Evolutionary conservation across 2,797 vertebrate genomes (phyloP).

Genomic region (Spizella passerina): DNA sequence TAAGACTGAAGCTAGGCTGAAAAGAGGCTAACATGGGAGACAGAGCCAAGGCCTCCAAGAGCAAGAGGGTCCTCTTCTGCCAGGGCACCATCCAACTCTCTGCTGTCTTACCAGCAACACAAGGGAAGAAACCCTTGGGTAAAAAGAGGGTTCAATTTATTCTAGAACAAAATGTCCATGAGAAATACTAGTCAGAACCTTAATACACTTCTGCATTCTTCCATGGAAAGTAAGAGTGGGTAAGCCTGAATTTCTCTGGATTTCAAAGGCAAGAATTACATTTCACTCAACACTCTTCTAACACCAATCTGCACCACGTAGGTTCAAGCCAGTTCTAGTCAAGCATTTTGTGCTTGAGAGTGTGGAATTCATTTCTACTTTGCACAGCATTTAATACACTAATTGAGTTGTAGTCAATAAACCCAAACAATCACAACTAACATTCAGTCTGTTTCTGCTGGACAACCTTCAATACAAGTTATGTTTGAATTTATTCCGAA

Average conservation of each 20-base stretch:
- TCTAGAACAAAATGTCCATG: not conserved
- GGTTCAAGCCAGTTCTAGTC: not conserved
- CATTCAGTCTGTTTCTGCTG: not conserved
- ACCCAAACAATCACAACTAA: not conserved
- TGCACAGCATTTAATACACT: not conserved
- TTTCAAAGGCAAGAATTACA: not conserved
- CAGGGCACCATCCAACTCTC: not conserved
- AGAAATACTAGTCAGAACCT: not conserved
- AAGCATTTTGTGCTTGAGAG: not conserved
- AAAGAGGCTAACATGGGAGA: not conserved
- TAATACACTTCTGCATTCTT: not conserved
- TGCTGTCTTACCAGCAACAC: not conserved
- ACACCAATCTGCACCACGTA: not conserved
- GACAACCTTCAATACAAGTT: not conserved
- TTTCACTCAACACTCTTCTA: not conserved
- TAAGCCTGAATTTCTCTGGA: not conserved
- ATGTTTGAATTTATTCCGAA: not conserved
- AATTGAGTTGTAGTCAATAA: not conserved
- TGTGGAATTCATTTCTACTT: not conserved
- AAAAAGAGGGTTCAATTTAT: not conserved
- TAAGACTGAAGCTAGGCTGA: not conserved
- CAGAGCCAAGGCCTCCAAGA: not conserved
- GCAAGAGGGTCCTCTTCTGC: not conserved
- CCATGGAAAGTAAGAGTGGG: not conserved
- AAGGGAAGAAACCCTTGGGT: not conserved